These are phyloP conservation scores for Chelonus formosanus DNA, from an alignment of 2,888 invertebrate genomes.

Conservation along the genomic window DNA sequence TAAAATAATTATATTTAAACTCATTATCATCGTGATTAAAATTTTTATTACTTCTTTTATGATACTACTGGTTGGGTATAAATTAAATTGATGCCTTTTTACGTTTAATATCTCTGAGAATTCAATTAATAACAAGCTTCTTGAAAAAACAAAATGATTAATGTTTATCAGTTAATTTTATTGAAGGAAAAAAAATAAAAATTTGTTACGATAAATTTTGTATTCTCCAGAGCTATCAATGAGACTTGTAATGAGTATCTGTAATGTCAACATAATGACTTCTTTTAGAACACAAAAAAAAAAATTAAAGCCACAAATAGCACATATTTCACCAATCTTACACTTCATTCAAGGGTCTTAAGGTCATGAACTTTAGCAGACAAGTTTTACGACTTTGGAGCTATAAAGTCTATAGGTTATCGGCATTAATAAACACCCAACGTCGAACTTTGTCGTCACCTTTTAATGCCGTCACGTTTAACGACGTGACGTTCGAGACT, in stretches of 20 bases:
- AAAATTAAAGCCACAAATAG: neutral
- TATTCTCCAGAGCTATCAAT: neutral
- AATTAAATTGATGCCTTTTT: no score
- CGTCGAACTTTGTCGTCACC: slow-evolving; percentile 41
- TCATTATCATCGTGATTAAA: no score
- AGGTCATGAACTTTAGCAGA: slow-evolving; percentile 38
- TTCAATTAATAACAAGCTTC: no score
- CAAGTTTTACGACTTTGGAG: slow-evolving; percentile 39
- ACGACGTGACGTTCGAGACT: slow-evolving; percentile 34
- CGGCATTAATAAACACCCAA: slow-evolving; percentile 46
- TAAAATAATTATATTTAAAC: no score
- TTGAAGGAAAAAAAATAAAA: no score
- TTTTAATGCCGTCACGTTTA: slow-evolving; percentile 41
- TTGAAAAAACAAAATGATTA: no score
- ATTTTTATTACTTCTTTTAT: no score
- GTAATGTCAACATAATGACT: neutral
- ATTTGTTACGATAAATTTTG: no score
- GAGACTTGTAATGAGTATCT: slow-evolving; percentile 13
- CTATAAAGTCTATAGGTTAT: slow-evolving; percentile 38
- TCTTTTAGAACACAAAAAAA: slow-evolving; percentile 17
- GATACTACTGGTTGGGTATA: no score
- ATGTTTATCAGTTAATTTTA: no score
- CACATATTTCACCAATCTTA: neutral
- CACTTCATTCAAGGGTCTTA: slow-evolving; percentile 24
- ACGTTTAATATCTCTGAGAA: no score